Conservation (phyloP, 2,113 vertebrate genomes). For the Cololabis saira region DNA sequence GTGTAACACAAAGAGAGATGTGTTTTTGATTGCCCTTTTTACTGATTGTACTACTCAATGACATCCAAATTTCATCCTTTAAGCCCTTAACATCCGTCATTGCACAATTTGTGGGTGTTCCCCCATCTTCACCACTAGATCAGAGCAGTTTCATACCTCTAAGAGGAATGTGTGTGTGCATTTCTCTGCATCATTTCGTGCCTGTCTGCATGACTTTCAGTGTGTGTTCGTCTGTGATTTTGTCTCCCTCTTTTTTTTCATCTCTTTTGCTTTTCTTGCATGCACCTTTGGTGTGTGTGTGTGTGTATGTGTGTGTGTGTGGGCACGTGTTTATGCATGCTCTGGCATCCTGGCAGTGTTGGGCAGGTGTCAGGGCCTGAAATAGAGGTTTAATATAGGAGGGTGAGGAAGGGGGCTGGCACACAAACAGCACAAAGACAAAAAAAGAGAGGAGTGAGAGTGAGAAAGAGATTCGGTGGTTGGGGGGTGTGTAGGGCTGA, state of each 20-base stretch:
- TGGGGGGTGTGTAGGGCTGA: not conserved
- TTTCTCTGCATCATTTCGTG: constrained; percentile 47
- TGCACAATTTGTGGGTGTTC: constrained; percentile 70
- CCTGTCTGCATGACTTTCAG: constrained; percentile 52
- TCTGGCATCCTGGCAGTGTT: constrained; percentile 25
- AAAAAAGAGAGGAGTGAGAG: constrained; percentile 10
- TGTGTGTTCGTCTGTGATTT: constrained; percentile 30
- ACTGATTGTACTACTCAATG: constrained; percentile 5
- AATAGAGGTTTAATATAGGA: constrained; percentile 69
- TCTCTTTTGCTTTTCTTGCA: constrained; percentile 32
- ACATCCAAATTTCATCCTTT: constrained; percentile 1
- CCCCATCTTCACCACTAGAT: constrained; percentile 62
- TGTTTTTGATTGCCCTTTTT: not conserved
- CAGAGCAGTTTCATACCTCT: constrained; percentile 60
- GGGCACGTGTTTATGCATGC: not conserved
- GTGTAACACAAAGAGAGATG: constrained; percentile 4
- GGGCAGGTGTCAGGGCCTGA: constrained; percentile 65
- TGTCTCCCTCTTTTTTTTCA: not conserved
- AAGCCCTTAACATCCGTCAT: constrained; percentile 29
- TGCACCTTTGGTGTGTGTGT: constrained; percentile 25
- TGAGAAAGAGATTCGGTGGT: constrained; percentile 15
- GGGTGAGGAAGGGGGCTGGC: constrained; percentile 34
- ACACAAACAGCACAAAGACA: constrained; percentile 27
- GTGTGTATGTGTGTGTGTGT: constrained; percentile 4
- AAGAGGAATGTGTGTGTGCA: constrained; percentile 34